phyloP scores from a whole-genome alignment of 2,113 vertebrate genomes.

The Lepidothrix coronata region DNA sequence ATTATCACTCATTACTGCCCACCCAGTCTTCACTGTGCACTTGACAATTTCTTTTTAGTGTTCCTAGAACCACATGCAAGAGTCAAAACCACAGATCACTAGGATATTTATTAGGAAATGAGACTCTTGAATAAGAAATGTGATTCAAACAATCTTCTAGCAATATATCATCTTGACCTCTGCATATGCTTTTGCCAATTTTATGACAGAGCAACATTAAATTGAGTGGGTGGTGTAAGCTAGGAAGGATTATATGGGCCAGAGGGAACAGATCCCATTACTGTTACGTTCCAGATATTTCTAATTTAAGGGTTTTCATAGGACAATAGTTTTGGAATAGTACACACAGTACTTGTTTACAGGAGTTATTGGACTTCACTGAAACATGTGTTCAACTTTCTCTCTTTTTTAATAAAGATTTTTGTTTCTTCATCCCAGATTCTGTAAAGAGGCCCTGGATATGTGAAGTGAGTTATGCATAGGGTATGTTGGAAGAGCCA shows the following conservation, averaged over 20 bases:
- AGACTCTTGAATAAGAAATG: conserved; percentile 47
- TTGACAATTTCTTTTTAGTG: conserved; percentile 38
- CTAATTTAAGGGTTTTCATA: conserved; percentile 34
- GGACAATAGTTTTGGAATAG: conserved; percentile 35
- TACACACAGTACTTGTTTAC: conserved; percentile 48
- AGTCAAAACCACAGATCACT: conserved; percentile 45
- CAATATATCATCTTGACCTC: conserved; percentile 51
- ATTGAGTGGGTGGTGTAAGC: conserved; percentile 55
- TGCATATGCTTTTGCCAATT: conserved; percentile 35
- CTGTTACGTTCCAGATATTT: conserved; percentile 25
- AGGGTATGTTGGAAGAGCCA: not conserved
- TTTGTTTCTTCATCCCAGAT: not conserved
- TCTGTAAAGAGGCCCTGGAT: not conserved
- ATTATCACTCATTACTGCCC: conserved; percentile 23
- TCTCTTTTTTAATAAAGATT: not conserved
- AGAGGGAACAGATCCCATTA: conserved; percentile 39
- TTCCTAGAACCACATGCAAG: conserved; percentile 3
- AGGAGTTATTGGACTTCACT: conserved; percentile 5
- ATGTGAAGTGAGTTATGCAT: not conserved
- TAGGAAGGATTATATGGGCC: conserved; percentile 11
- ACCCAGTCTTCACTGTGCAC: conserved; percentile 29
- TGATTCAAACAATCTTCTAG: conserved; percentile 32
- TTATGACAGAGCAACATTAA: conserved; percentile 38
- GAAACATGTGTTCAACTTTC: conserved; percentile 29
- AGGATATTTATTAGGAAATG: conserved; percentile 46